Evolutionary conservation across 2,797 vertebrate genomes (phyloP), one percentile per base, ranked within the genome.

Genomic region (Gadopsis marmoratus): DNA sequence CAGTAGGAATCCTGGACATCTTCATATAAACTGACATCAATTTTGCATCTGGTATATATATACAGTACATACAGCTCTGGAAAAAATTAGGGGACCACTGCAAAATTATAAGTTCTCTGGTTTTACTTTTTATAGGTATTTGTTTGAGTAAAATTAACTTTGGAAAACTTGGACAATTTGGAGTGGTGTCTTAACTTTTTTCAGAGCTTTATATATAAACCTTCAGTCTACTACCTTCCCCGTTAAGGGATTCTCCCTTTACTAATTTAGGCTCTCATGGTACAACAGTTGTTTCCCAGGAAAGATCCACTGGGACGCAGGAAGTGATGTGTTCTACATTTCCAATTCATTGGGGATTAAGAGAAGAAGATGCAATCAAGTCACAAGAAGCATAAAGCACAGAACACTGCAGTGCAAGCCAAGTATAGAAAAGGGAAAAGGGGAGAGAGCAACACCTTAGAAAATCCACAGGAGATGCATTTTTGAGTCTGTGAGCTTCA

Each of bases 281-380:
- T 4, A 23, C 43, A 53, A 31, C 50, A 63, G 50, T 21, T 4
- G 21, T 17, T 62, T 39, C 5, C n/a, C 17, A 39, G 41, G 17
- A 62, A 55, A 19, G 19, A 2, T 47, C 26, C 48, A 56, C 3
- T 12, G 63, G 17, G 62, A 33, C 11, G n/a, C 58, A 68, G 33
- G 50, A 60, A 26, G 43, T 19, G 65, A 71, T 14, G 19, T 2
- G 53, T 19, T 51, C 72, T 7, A 78, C 21, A 14, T 56, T 73
- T 69, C 4, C 3, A 39, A 48, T 62, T 69, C 12, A 66, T 11
- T 29, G 60, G 37, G 31, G 11, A 59, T 54, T 9, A 55, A 61
- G 33, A 41, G 4, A 0, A 39, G 3, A 71, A 73, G 47, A 68
- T 23, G 39, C 33, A 60, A 64, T 39, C 10, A 64, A 23, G 9